These are phyloP conservation scores for Oligia strigilis DNA, from an alignment of 2,888 invertebrate genomes.

Conservation along the genomic window DNA sequence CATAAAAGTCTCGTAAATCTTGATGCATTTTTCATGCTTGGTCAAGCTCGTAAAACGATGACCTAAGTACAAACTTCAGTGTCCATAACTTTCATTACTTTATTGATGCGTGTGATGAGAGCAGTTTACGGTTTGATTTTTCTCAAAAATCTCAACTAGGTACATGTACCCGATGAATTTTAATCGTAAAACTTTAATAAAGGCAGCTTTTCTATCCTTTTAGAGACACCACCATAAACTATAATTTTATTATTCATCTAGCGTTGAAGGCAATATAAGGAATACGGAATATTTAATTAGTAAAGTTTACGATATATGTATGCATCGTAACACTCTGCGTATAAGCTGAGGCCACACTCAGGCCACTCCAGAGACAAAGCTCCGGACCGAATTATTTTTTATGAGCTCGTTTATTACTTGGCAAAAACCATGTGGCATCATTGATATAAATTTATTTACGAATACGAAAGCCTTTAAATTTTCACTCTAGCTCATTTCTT, in stretches of 20 bases:
- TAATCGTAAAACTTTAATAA: slow-evolving; percentile 23
- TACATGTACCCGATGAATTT: slow-evolving; percentile 22
- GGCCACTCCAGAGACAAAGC: slow-evolving; percentile 19
- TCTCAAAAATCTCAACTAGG: background rate
- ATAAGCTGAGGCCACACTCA: slow-evolving; percentile 36
- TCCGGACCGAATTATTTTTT: slow-evolving; percentile 26
- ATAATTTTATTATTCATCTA: slow-evolving; percentile 57
- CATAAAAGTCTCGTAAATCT: slow-evolving; percentile 81
- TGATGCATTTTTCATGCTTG: slow-evolving; percentile 82
- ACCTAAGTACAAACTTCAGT: slow-evolving; percentile 63
- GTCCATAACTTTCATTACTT: slow-evolving; percentile 63
- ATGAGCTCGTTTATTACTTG: slow-evolving; percentile 28
- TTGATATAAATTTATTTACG: slow-evolving; percentile 9
- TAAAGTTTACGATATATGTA: slow-evolving; percentile 58
- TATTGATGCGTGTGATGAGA: slow-evolving; percentile 8
- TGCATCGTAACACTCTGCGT: slow-evolving; percentile 47
- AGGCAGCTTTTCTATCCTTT: slow-evolving; percentile 15
- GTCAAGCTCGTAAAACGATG: slow-evolving; percentile 79
- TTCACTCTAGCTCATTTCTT: background rate
- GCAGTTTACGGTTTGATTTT: slow-evolving; percentile 1
- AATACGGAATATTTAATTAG: slow-evolving; percentile 63
- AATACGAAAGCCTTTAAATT: background rate
- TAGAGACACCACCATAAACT: slow-evolving; percentile 22
- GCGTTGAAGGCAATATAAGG: slow-evolving; percentile 48
- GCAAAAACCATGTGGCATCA: slow-evolving; percentile 15